Evolutionary conservation across 2,113 vertebrate genomes (phyloP).

Genomic region (Mastomys natalensis): DNA sequence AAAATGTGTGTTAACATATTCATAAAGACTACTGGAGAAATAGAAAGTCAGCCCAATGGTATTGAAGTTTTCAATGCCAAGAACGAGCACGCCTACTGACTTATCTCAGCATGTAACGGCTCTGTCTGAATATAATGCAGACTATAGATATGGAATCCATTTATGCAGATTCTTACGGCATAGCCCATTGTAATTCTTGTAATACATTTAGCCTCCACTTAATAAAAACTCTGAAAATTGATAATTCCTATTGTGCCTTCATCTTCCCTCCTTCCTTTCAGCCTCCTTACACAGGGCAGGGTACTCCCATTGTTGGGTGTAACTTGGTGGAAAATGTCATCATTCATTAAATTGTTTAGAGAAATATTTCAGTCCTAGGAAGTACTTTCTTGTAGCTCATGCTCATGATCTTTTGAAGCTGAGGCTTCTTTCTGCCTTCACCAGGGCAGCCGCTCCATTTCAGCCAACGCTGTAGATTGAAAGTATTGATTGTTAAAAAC

Average conservation of each 20-base stretch:
- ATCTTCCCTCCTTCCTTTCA: slow-evolving; percentile 60
- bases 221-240: slow-evolving; percentile 58
- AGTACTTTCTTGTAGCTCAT: slow-evolving; percentile 9
- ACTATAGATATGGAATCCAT: slow-evolving; percentile 7
- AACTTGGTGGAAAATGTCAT: slow-evolving; percentile 55
- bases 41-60: slow-evolving; percentile 63
- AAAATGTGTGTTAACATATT: slow-evolving; percentile 68
- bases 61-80: slow-evolving; percentile 66
- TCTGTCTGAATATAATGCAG: slow-evolving; percentile 49
- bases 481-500: slow-evolving; percentile 32
- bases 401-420: slow-evolving; percentile 45
- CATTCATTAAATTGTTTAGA: slow-evolving; percentile 72
- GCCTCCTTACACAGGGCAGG: slow-evolving; percentile 32
- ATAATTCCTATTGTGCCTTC: slow-evolving; percentile 56
- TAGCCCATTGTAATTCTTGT: slow-evolving; percentile 55
- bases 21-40: slow-evolving; percentile 64
- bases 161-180: slow-evolving; percentile 40
- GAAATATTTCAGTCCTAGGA: slow-evolving; percentile 67
- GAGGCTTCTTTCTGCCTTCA: slow-evolving; percentile 28
- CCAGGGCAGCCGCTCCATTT: neutral
- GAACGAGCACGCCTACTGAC: slow-evolving; percentile 40
- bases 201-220: slow-evolving; percentile 55
- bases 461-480: neutral
- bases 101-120: slow-evolving; percentile 61
- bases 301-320: slow-evolving; percentile 15